Conservation (phyloP, 1,140 invertebrate genomes). For the Orius laevigatus region DNA sequence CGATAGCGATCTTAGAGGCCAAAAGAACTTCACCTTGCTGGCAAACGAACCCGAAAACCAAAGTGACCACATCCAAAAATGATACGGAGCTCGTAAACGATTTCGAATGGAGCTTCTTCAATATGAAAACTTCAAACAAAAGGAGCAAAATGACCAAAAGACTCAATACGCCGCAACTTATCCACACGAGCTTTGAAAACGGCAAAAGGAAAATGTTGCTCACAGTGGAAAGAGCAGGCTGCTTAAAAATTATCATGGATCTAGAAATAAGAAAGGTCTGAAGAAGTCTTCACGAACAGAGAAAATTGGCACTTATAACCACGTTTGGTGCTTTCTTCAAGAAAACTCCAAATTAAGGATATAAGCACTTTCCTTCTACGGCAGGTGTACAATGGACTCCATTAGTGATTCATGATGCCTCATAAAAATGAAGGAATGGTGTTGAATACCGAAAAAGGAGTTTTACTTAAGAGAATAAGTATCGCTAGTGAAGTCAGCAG, state of each 20-base stretch:
- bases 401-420: background rate
- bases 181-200: slow-evolving; percentile 37
- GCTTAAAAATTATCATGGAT: slow-evolving; percentile 18
- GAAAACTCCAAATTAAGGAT: too few species aligned
- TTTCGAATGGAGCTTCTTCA: background rate
- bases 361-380: too few species aligned
- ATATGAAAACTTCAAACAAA: slow-evolving; percentile 9
- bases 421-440: too few species aligned
- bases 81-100: background rate
- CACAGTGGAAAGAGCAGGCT: slow-evolving; percentile 25
- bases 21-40: slow-evolving; percentile 34
- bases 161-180: slow-evolving; percentile 26
- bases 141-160: slow-evolving; percentile 12
- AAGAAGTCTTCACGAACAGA: background rate
- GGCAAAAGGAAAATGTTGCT: slow-evolving; percentile 40
- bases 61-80: slow-evolving; percentile 19
- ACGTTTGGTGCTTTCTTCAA: too few species aligned
- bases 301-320: too few species aligned
- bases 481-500: slow-evolving; percentile 33
- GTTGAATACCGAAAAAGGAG: background rate
- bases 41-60: slow-evolving; percentile 26
- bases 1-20: background rate
- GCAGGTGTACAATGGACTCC: background rate
- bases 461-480: slow-evolving; percentile 29
- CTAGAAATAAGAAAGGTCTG: background rate